These are phyloP conservation scores for Platorchestia sp. DNA, from an alignment of 1,140 invertebrate genomes.

Conservation along the genomic window DNA sequence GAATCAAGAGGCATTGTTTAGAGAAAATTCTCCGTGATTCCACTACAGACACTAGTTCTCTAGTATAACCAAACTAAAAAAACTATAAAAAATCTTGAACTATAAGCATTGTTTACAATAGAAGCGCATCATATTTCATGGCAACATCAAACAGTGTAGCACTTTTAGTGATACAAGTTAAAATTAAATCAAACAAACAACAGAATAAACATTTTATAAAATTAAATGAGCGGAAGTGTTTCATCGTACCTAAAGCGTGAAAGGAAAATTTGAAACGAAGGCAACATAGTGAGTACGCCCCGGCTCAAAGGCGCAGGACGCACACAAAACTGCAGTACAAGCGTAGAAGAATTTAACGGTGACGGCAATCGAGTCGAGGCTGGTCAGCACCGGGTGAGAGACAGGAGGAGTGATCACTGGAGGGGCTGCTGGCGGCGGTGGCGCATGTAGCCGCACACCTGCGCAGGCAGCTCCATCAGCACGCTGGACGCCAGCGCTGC, in stretches of 20 bases:
- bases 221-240: not conserved
- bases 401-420: not conserved
- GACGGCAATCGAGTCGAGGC: not conserved
- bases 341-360: not conserved
- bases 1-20: no score
- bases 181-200: not conserved
- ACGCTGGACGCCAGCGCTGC: not conserved
- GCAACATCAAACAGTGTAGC: not conserved
- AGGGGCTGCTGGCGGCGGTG: not conserved
- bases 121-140: not conserved
- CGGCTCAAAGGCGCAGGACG: not conserved
- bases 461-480: slow-evolving; percentile 14
- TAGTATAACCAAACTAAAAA: no score
- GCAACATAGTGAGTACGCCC: not conserved
- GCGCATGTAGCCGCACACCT: slow-evolving; percentile 13
- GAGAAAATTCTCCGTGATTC: no score
- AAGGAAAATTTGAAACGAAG: not conserved
- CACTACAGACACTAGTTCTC: no score
- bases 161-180: not conserved
- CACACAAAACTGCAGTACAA: not conserved
- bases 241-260: not conserved
- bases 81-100: no score
- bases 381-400: not conserved
- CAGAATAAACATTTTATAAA: not conserved
- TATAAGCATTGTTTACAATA: no score